Percentiles rank a stretch among this genome's conserved stretches.
These are phyloP conservation scores for Chaetura pelagica DNA, from an alignment of 2,113 vertebrate genomes.

Conservation along the genomic window DNA sequence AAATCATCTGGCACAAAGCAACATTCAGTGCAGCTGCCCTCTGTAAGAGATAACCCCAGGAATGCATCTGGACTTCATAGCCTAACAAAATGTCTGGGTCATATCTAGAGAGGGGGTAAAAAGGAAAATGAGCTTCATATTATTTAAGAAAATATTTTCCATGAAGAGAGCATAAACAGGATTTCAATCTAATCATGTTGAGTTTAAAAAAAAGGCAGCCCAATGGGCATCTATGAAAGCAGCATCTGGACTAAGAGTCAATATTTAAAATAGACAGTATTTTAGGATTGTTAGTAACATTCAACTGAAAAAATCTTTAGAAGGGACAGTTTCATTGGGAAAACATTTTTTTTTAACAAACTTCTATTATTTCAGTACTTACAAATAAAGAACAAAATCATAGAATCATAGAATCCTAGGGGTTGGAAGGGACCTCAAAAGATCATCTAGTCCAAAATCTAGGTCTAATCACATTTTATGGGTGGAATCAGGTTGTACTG, in stretches of 20 bases:
- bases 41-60: slow-evolving; percentile 97
- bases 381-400: neutral
- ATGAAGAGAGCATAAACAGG: neutral
- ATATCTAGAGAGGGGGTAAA: slow-evolving; percentile 79
- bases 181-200: neutral
- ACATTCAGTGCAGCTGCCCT: slow-evolving; percentile 86
- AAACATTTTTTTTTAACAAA: neutral
- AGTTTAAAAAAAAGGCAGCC: neutral
- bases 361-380: neutral
- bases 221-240: neutral
- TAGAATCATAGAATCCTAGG: too few relatives aligned
- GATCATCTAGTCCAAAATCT: too few relatives aligned
- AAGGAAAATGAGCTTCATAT: slow-evolving; percentile 10
- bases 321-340: neutral
- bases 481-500: neutral
- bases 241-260: neutral
- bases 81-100: slow-evolving; percentile 97
- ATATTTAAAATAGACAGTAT: neutral
- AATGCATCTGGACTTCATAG: slow-evolving; percentile 97
- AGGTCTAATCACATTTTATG: neutral
- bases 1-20: slow-evolving; percentile 93
- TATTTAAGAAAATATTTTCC: neutral
- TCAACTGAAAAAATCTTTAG: neutral
- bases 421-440: too few relatives aligned
- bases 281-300: neutral